Evolutionary conservation across 2,113 vertebrate species (phyloP).

Genomic region (Heteronetta atricapilla): DNA sequence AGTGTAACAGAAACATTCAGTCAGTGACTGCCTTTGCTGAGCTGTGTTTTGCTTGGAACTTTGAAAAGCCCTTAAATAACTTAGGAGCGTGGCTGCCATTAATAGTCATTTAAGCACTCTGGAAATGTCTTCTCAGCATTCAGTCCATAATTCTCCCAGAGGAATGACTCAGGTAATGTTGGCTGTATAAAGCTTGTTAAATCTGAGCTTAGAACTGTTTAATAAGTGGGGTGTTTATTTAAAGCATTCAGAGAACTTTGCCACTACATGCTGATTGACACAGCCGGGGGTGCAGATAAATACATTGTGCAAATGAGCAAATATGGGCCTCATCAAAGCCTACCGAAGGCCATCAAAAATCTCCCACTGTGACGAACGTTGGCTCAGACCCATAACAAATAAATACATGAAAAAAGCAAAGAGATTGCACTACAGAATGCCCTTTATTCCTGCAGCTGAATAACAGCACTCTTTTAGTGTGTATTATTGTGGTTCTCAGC

Average conservation of each 20-base stretch:
- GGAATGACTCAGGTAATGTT: conserved; percentile 23
- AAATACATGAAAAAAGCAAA: neutral
- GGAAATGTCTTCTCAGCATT: neutral
- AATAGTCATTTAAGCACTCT: conserved; percentile 9
- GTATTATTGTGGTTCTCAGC: neutral
- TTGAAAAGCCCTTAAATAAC: neutral
- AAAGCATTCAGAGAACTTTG: conserved; percentile 17
- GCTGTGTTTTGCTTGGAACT: neutral
- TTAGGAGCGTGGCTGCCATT: neutral
- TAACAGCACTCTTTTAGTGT: neutral
- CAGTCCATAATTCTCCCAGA: neutral
- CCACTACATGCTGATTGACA: neutral
- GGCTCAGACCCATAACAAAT: conserved; percentile 40
- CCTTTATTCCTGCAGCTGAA: neutral
- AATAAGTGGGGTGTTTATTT: conserved; percentile 31
- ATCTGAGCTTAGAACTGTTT: neutral
- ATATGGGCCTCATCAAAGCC: conserved; percentile 46
- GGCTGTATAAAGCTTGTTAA: conserved; percentile 4
- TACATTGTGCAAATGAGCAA: conserved; percentile 56
- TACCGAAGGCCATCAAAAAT: conserved; percentile 1
- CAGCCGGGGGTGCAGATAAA: conserved; percentile 23
- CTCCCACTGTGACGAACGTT: conserved; percentile 8
- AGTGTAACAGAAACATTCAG: neutral
- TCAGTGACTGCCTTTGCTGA: neutral
- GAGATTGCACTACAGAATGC: neutral